Evolutionary conservation across 2,888 invertebrate genomes (phyloP), one percentile per base, ranked within the genome.

Genomic region (Chaetogeoica ovagalla): DNA sequence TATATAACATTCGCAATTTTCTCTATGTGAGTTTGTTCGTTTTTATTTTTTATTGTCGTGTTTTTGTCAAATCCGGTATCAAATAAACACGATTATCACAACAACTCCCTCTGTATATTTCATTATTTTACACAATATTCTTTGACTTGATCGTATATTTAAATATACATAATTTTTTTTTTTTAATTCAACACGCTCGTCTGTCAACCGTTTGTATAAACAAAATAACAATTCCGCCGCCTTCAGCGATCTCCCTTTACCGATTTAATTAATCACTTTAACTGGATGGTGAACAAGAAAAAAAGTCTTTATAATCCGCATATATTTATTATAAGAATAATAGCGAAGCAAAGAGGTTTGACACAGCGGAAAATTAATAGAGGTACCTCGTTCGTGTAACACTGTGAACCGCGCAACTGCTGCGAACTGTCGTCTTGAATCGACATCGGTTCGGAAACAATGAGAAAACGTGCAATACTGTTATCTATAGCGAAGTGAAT

Each of bases 191-290:
- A 30, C 4, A 30, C 30, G 52, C 15, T 52, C 11, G 23, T 23
- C 21, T 4, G 1, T 23, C 15, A 57, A 48, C 21, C 9, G 13
- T 37, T 60, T 17, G 15, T 8, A 55, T 19, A 74, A 30, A 37
- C 48, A 17, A 60, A 52, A 23, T 55, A 55, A 8, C 9, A 43
- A 43, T 57, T n/a, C n/a, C n/a, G n/a, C n/a, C 30, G n/a, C 43
- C 68, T 68, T 48, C 60, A 11, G 68, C 68, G 48, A 23, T 57
- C 65, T 65, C 57, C 57, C 57, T 55, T 57, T 23, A 66, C 15
- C 43, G 60, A 68, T 68, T 76, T 70, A 77, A 70, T 77, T 77
- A 77, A 62, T 70, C 62, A 62, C 55, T 62, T 62, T 77, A 62
- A 70, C 69, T 17, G 52, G 62, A 77, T 30, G 4, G 48, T 13